Percentiles rank a stretch among this genome's conserved stretches.
Conservation (phyloP, 2,113 vertebrate species). For the Sisor rabdophorus region DNA sequence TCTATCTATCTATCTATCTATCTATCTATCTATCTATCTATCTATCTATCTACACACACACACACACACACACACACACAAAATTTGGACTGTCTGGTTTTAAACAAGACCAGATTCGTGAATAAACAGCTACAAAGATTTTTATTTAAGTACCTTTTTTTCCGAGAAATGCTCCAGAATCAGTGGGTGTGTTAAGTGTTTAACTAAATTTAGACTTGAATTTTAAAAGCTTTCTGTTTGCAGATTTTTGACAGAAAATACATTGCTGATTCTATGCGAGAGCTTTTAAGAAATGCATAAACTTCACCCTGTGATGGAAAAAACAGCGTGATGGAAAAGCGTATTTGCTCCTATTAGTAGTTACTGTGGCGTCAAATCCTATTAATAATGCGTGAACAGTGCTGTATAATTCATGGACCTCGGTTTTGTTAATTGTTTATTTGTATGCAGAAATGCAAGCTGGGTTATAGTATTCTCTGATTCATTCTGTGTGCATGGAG, state of each 20-base stretch:
- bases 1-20: too few species aligned
- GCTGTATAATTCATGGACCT: background rate
- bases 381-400: background rate
- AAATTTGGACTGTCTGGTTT: too few species aligned
- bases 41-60: too few species aligned
- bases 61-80: too few species aligned
- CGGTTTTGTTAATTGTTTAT: background rate
- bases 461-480: background rate
- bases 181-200: too few species aligned
- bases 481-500: background rate
- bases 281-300: background rate
- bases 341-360: background rate
- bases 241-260: background rate
- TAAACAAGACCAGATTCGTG: too few species aligned
- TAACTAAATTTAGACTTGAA: too few species aligned
- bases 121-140: too few species aligned
- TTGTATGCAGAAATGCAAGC: too few species aligned
- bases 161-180: too few species aligned
- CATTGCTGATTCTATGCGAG: background rate
- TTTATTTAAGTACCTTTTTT: too few species aligned
- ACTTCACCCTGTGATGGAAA: background rate
- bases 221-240: background rate
- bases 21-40: too few species aligned
- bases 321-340: background rate
- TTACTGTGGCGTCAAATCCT: background rate